These are phyloP conservation scores for Oryzaephilus surinamensis DNA, from an alignment of 1,140 invertebrate species.

Conservation along the genomic window DNA sequence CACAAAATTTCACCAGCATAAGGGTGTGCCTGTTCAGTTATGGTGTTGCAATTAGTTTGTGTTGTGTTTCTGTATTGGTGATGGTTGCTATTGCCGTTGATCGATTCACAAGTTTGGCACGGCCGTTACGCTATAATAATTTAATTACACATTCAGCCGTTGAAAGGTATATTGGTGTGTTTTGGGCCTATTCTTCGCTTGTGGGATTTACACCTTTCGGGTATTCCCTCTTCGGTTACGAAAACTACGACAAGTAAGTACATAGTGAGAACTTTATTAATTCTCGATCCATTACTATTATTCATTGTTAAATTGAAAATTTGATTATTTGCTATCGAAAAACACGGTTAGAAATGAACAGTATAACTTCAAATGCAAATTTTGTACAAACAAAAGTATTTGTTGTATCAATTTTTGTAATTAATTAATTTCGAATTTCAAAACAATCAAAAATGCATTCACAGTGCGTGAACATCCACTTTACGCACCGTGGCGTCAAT, in stretches of 20 bases:
- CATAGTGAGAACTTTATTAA: no score
- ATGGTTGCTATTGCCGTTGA: conserved; percentile 56
- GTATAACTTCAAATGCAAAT: no score
- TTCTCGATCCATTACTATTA: background rate
- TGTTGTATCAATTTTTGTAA: no score
- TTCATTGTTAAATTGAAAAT: background rate
- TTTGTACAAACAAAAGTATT: no score
- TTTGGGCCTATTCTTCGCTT: conserved; percentile 49
- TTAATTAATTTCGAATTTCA: no score
- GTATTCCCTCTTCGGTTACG: conserved; percentile 36
- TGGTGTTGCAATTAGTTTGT: conserved; percentile 48
- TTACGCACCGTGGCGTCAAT: no score
- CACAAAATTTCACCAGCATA: conserved; percentile 34
- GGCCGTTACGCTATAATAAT: conserved; percentile 51
- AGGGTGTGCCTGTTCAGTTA: conserved; percentile 48
- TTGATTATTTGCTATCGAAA: no score
- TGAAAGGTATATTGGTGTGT: conserved; percentile 44
- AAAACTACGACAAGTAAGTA: conserved; percentile 16
- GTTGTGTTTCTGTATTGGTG: conserved; percentile 51
- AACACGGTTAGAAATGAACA: no score
- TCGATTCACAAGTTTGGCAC: conserved; percentile 50
- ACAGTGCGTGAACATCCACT: no score
- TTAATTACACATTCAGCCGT: conserved; percentile 52
- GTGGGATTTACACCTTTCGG: conserved; percentile 46
- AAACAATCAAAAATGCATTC: no score